Base-by-base conservation (phyloP, 2,797 vertebrate species). In the Betta splendens region DNA sequence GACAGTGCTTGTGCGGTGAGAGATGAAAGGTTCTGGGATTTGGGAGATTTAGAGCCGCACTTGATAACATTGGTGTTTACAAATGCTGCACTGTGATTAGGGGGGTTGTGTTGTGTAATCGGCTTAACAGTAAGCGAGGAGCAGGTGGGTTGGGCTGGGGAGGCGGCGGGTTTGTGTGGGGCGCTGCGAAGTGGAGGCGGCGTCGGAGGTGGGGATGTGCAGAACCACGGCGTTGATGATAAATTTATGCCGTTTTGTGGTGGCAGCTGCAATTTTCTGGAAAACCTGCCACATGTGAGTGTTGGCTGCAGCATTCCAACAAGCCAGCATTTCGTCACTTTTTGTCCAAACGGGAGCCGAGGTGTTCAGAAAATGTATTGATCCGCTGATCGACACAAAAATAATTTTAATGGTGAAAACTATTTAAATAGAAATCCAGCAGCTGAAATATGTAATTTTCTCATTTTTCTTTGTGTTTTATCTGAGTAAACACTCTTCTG, bases 141-240 rank as follows among this genome's bases (percentile, higher is more conserved):
- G 82, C 81, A 85, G 86, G 85, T 88, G 85, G 83, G 84, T 53
- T 57, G 76, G 66, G 71, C 62, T 49, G 66, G 43, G 28, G 46
- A 54, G 47, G 66, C 5, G 36, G 31, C 32, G 42, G 42, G 28
- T 31, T 50, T 63, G 36, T 26, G 57, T 23, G 58, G 63, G 73
- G 57, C 63, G 67, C 65, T 63, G 23, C 5, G 20, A 72, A 66
- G 60, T 51, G 71, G 77, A 63, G 69, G 69, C 40, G 39, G 61
- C 28, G 74, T 48, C 58, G 58, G 57, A 72, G 70, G 73, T 77
- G 72, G 63, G 50, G 50, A 75, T 64, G 64, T 79, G 69, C 48
- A 66, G 79, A 83, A 64, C 54, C 63, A 93, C 95, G 91, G 89
- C 91, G 92, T 86, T 88, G 91, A 89, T 92, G 79, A 91, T 89